These are phyloP conservation scores for Allacma fusca DNA, from an alignment of 2,888 invertebrate genomes.

Conservation along the genomic window DNA sequence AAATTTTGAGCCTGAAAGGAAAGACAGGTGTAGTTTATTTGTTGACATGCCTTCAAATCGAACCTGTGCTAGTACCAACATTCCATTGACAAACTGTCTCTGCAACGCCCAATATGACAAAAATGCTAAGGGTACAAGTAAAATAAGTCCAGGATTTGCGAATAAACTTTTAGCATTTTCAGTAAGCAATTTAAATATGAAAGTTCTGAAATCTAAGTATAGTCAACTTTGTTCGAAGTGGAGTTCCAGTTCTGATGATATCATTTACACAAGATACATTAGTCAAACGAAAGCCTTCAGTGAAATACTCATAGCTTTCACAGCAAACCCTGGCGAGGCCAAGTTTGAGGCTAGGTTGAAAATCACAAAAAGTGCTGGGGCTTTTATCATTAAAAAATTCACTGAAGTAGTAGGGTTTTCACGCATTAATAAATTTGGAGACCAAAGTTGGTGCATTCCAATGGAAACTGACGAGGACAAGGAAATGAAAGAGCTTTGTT, in stretches of 20 bases:
- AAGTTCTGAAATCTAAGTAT: background rate
- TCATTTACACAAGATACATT: too few species aligned
- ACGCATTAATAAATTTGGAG: conserved; percentile 28
- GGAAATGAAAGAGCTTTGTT: conserved; percentile 39
- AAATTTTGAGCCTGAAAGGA: background rate
- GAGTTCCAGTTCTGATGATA: background rate
- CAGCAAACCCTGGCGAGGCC: conserved; percentile 18
- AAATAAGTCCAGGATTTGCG: background rate
- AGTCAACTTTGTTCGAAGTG: conserved; percentile 9
- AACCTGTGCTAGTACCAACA: background rate
- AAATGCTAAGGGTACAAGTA: background rate
- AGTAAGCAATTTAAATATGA: conserved; percentile 3
- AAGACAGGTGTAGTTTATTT: conserved; percentile 39
- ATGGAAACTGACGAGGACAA: conserved; percentile 41
- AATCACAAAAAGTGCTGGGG: background rate
- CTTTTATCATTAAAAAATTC: background rate
- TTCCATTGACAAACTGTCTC: conserved; percentile 18
- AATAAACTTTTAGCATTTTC: conserved; percentile 29
- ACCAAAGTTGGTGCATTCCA: conserved; percentile 42
- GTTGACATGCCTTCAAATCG: background rate
- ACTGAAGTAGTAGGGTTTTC: background rate
- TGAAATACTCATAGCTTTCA: conserved; percentile 33
- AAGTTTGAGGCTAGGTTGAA: conserved; percentile 34
- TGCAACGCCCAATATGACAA: conserved; percentile 17
- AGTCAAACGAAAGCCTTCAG: too few species aligned